Evolutionary conservation across 1,140 invertebrate species (phyloP).

Genomic region (Diorhabda elongata): DNA sequence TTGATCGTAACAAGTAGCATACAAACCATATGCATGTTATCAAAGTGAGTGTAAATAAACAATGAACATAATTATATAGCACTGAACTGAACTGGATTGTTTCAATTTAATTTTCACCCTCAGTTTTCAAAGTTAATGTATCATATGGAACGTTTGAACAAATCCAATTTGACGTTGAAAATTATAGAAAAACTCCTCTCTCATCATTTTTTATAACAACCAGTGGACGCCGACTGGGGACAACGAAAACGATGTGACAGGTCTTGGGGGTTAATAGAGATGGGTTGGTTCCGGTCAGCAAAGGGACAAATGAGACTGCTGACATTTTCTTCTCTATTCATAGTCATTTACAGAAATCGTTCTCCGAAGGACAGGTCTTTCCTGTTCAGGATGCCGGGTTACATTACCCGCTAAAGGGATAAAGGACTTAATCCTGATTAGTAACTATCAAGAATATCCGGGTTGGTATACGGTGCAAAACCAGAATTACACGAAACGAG

Average conservation of each 20-base stretch:
- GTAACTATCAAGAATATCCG: slow-evolving; percentile 10
- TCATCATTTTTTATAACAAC: no score
- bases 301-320: slow-evolving; percentile 1
- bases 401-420: slow-evolving; percentile 5
- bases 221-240: no score
- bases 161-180: no score
- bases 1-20: no score
- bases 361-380: slow-evolving; percentile 6
- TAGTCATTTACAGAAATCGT: slow-evolving; percentile 6
- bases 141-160: no score
- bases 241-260: neutral
- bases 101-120: no score
- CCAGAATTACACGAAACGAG: neutral
- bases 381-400: slow-evolving; percentile 1
- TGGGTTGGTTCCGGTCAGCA: neutral
- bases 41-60: no score
- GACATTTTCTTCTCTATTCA: neutral
- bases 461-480: neutral
- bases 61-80: no score
- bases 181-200: no score
- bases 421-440: slow-evolving; percentile 12
- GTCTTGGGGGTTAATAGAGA: neutral
- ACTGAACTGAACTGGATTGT: no score
- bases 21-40: no score
- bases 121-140: no score